A percentile compares a stretch with the other conserved stretches of the same genome.
These are phyloP conservation scores for Noctua pronuba DNA, from an alignment of 2,888 invertebrate species.

Conservation along the genomic window DNA sequence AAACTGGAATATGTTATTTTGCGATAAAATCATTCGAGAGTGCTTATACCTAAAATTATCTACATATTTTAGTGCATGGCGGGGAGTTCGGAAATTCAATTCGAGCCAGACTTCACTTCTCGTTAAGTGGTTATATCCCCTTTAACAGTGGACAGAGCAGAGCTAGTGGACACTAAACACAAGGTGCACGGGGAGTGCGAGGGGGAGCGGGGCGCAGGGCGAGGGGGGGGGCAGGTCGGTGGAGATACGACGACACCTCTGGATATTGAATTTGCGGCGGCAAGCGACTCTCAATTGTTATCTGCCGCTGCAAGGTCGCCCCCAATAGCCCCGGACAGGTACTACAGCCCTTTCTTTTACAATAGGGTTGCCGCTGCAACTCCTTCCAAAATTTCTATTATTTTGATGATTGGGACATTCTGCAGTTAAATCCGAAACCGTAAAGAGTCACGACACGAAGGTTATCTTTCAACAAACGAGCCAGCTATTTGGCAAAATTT, in stretches of 20 bases:
- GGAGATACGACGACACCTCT: slow-evolving; percentile 83
- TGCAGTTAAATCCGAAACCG: neutral
- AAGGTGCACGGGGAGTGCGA: slow-evolving; percentile 73
- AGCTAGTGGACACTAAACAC: slow-evolving; percentile 84
- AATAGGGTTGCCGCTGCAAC: slow-evolving; percentile 78
- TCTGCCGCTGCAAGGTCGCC: slow-evolving; percentile 88
- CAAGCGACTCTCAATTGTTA: slow-evolving; percentile 88
- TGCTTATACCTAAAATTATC: slow-evolving; percentile 59
- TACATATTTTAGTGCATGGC: slow-evolving; percentile 77
- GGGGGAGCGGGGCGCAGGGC: slow-evolving; percentile 54
- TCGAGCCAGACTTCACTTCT: slow-evolving; percentile 86
- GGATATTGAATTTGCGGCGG: slow-evolving; percentile 89
- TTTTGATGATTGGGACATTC: neutral
- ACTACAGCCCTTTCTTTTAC: slow-evolving; percentile 84
- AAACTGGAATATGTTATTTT: slow-evolving; percentile 4
- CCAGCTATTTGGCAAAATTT: neutral
- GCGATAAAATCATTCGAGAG: slow-evolving; percentile 12
- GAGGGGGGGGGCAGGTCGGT: slow-evolving; percentile 50
- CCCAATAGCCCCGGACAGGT: slow-evolving; percentile 82
- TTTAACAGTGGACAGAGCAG: slow-evolving; percentile 80
- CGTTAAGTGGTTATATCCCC: slow-evolving; percentile 90
- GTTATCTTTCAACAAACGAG: neutral
- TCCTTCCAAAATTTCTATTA: neutral
- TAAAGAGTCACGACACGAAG: neutral
- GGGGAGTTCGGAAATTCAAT: slow-evolving; percentile 84